These are phyloP conservation scores for Baronia brevicornis DNA, from an alignment of 2,888 invertebrate genomes.

Conservation along the genomic window DNA sequence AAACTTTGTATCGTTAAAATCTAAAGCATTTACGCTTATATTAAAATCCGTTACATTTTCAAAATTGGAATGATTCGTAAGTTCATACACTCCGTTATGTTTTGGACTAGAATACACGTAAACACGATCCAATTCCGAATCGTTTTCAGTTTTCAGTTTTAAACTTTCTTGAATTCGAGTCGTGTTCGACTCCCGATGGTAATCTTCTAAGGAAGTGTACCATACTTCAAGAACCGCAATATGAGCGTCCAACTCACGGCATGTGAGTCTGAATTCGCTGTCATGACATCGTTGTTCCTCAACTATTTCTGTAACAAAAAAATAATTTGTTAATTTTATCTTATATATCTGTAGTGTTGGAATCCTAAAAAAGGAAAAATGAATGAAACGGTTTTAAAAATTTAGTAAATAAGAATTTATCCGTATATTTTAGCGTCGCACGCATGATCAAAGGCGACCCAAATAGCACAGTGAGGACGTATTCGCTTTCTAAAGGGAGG, in stretches of 20 bases:
- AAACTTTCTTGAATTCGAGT: constrained; percentile 30
- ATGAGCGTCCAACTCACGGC: constrained; percentile 77
- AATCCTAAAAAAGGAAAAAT: too few relatives aligned
- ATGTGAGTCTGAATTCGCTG: constrained; percentile 77
- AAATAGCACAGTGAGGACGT: constrained; percentile 2
- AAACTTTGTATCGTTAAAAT: constrained; percentile 23
- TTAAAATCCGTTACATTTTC: constrained; percentile 33
- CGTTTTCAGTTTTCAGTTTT: constrained; percentile 52
- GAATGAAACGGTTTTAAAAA: constrained; percentile 9
- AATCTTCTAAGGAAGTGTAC: constrained; percentile 61
- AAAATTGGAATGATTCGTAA: constrained; percentile 44
- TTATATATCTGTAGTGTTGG: too few relatives aligned
- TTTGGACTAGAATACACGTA: constrained; percentile 66
- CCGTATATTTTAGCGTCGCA: too few relatives aligned
- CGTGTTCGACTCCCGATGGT: constrained; percentile 39
- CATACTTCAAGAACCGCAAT: constrained; percentile 79
- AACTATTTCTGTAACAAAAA: constrained; percentile 77
- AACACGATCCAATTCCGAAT: constrained; percentile 55
- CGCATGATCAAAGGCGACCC: constrained; percentile 3
- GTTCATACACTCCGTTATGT: constrained; percentile 57
- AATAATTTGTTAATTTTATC: too few relatives aligned
- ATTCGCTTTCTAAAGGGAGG: too few relatives aligned
- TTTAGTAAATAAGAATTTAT: too few relatives aligned
- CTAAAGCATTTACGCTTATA: constrained; percentile 23
- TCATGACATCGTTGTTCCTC: constrained; percentile 78